Evolutionary conservation across 2,113 vertebrate species (phyloP).

Genomic region (Glaucomys volans): DNA sequence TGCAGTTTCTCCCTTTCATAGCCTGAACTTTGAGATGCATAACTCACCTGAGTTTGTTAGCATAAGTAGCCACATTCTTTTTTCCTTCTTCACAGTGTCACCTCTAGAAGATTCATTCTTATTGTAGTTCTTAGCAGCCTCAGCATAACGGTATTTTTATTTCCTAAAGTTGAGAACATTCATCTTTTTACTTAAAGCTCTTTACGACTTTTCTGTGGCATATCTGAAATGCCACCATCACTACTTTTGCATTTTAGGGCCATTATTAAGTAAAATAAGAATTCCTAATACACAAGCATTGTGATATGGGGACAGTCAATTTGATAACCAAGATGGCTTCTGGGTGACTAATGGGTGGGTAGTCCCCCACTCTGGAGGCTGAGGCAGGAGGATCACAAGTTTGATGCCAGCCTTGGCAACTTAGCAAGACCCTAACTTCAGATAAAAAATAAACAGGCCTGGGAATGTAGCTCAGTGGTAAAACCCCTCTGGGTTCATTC

Average conservation of each 20-base stretch:
- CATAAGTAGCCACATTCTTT: neutral
- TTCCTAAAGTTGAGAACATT: neutral
- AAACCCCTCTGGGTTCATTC: no score
- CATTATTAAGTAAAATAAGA: neutral
- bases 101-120: neutral
- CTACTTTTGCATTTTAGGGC: neutral
- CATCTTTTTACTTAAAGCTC: neutral
- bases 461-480: no score
- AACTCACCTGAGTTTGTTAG: neutral
- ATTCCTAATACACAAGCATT: neutral
- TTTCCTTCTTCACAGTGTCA: neutral
- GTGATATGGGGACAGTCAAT: neutral
- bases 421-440: neutral
- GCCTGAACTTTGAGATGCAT: neutral
- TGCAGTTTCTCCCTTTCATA: neutral
- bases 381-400: neutral
- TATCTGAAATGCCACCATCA: neutral
- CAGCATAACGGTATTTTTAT: neutral
- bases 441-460: neutral
- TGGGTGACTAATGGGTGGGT: neutral
- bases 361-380: no score
- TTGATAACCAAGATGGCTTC: neutral
- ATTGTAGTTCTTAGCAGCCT: neutral
- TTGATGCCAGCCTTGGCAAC: neutral
- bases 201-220: neutral